Base-by-base conservation (phyloP, 2,888 invertebrate genomes). In the Corythucha ciliata region DNA sequence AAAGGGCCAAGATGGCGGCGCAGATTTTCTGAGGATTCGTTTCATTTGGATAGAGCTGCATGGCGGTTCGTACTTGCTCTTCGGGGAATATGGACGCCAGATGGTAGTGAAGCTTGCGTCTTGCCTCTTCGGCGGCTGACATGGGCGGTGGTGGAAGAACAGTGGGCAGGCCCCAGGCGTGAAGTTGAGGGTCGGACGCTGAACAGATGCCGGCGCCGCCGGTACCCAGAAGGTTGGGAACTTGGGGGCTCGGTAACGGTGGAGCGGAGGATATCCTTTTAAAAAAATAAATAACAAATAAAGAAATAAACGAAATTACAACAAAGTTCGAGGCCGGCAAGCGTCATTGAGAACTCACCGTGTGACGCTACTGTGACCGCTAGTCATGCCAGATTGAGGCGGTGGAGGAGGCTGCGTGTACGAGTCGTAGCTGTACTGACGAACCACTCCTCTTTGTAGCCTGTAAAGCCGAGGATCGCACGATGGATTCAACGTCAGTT, bases 41-140 rank as follows among this genome's bases (percentile, higher is more conserved):
- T 67, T 91, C 91, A 42, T 88, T 84, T 0, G 93, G 93, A 70
- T 87, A 81, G 58, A 83, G 72, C 56, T 82, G 79, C 86, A 96
- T 88, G 0, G 86, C 92, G 46, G 81, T 79, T 46, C 79, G 77
- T n/a, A 94, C 93, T 64, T 89, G 85, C 58, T 84, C 81, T 64
- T 88, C 86, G 0, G 91, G 90, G 69, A 96, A 96, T 52, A 94
- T 81, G 48, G 84, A 84, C n/a, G 87, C 80, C 57, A 96, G 72
- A 68, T 92, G 90, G 69, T 83, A 91, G 67, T 86, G 89, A 64
- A 92, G 72, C 60, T 81, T 78, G 24, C 82, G 74, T 0, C 90
- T 75, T 18, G 81, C 80, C 62, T 89, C 88, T 50, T 76, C 74
- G 5, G 67, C 57, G 24, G 54, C 56, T 59, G 51, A 51, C 57